Evolutionary conservation across 2,797 vertebrate genomes (phyloP).

Genomic region (Tadarida brasiliensis): DNA sequence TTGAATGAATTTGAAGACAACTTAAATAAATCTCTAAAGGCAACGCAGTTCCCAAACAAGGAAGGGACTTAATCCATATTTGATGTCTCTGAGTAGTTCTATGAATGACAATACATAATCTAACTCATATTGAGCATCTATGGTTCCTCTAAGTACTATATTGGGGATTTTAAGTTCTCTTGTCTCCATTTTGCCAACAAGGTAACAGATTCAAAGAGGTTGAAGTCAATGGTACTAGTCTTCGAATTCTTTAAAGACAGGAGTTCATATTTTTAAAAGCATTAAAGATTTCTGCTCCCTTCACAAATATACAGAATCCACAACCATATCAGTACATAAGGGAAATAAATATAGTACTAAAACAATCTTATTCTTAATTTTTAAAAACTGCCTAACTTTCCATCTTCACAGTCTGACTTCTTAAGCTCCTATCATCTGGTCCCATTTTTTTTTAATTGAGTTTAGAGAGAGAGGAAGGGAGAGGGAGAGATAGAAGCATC

Average conservation of each 20-base stretch:
- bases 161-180: slow-evolving; percentile 36
- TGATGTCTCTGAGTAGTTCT: background rate
- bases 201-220: background rate
- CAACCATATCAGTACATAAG: background rate
- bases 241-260: slow-evolving; percentile 49
- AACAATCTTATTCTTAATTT: background rate
- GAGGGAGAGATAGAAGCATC: too few relatives aligned
- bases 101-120: slow-evolving; percentile 31
- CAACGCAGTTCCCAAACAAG: background rate
- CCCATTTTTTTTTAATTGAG: too few relatives aligned
- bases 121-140: slow-evolving; percentile 2
- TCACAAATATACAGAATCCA: background rate
- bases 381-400: background rate
- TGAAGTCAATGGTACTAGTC: slow-evolving; percentile 2
- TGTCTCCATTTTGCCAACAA: slow-evolving; percentile 36
- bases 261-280: background rate
- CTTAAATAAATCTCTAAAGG: slow-evolving; percentile 53
- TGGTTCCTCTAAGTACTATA: slow-evolving; percentile 27
- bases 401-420: background rate
- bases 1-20: slow-evolving; percentile 8
- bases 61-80: background rate
- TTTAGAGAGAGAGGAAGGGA: too few relatives aligned
- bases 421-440: background rate
- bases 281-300: background rate
- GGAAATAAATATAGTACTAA: background rate